phyloP scores from a whole-genome alignment of 2,888 invertebrate genomes.

The Furcula furcula region DNA sequence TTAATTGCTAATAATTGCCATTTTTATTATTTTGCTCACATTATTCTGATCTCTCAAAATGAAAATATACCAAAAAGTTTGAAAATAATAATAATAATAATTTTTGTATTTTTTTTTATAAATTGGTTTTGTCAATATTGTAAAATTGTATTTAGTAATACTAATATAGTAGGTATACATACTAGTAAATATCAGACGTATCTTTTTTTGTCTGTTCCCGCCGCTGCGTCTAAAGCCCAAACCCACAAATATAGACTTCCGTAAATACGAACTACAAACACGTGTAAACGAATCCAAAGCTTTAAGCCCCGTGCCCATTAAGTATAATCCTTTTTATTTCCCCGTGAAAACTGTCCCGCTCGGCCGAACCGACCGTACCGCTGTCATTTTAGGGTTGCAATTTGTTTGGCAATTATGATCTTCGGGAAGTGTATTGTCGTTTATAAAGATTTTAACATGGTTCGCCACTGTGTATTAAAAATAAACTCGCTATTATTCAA shows the following conservation, averaged over 20 bases:
- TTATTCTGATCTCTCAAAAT: too few relatives aligned
- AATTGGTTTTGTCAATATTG: too few relatives aligned
- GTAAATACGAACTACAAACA: constrained; percentile 54
- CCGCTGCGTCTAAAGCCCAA: constrained; percentile 24
- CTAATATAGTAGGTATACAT: too few relatives aligned
- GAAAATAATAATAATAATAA: too few relatives aligned
- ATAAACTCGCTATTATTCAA: constrained; percentile 59
- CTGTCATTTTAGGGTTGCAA: constrained; percentile 37
- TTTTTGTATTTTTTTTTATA: too few relatives aligned
- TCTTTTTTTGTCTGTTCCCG: too few relatives aligned
- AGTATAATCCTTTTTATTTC: constrained; percentile 68
- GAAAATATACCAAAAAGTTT: too few relatives aligned
- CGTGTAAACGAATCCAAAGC: constrained; percentile 50
- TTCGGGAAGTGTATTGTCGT: constrained; percentile 38
- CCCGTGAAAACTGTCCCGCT: constrained; percentile 26
- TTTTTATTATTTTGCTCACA: too few relatives aligned
- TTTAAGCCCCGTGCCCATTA: constrained; percentile 56
- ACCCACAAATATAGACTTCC: constrained; percentile 42
- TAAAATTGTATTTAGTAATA: too few relatives aligned
- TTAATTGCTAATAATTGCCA: too few relatives aligned
- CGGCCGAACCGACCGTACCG: constrained; percentile 24
- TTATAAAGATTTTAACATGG: constrained; percentile 59
- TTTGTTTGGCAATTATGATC: constrained; percentile 17
- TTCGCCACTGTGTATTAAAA: constrained; percentile 49
- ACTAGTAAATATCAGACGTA: too few relatives aligned